Percentiles rank a stretch among this genome's conserved stretches.
phyloP scores from a whole-genome alignment of 1,140 invertebrate species.

The Polypedilum pembai region DNA sequence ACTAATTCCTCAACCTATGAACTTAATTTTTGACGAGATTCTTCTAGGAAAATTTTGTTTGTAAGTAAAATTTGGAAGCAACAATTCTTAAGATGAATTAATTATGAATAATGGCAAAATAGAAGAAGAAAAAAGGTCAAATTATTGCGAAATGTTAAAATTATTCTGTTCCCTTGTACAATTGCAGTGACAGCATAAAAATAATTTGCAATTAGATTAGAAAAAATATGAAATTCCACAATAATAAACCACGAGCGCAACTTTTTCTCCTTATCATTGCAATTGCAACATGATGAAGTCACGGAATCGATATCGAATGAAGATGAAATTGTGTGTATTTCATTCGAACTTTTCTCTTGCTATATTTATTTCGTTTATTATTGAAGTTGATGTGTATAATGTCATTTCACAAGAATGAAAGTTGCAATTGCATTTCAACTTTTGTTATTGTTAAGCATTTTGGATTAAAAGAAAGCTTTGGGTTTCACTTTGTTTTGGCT shows the following conservation, averaged over 20 bases:
- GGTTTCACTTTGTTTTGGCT: background rate
- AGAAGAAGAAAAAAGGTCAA: background rate
- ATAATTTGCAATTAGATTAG: constrained; percentile 26
- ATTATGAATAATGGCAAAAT: background rate
- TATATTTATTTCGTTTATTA: constrained; percentile 20
- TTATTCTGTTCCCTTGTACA: background rate
- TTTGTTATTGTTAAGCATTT: background rate
- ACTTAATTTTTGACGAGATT: too few species aligned
- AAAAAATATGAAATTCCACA: background rate
- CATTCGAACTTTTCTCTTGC: background rate
- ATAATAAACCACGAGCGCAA: background rate
- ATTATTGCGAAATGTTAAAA: background rate
- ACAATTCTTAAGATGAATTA: too few species aligned
- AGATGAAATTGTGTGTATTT: background rate
- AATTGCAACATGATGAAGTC: constrained; percentile 23
- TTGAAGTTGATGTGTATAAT: constrained; percentile 6
- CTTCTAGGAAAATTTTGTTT: too few species aligned
- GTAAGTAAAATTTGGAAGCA: too few species aligned
- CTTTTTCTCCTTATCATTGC: background rate
- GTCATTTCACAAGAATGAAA: background rate
- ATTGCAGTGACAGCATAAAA: background rate
- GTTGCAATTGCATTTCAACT: background rate
- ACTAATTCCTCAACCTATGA: too few species aligned
- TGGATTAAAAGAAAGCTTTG: background rate
- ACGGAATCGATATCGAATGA: constrained; percentile 5